A percentile compares a stretch with the other conserved stretches of the same genome.
Conservation (phyloP, 2,797 vertebrate genomes). For the Orientallactaga sibirica region DNA sequence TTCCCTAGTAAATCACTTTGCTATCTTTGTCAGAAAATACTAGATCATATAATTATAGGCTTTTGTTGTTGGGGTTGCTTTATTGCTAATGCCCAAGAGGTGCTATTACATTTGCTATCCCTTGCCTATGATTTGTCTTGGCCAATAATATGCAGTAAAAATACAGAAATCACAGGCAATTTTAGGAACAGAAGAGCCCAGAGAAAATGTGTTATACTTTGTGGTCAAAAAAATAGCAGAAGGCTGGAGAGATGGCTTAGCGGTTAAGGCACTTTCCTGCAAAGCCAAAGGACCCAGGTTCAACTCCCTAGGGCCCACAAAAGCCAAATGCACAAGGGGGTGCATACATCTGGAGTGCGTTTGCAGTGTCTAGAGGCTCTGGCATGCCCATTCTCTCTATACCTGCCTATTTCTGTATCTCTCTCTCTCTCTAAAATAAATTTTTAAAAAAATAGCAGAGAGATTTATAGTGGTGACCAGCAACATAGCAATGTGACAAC, state of each 20-base stretch:
- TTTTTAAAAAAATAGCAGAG: too few relatives aligned
- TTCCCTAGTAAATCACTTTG: not conserved
- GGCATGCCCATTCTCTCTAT: too few relatives aligned
- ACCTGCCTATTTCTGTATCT: too few relatives aligned
- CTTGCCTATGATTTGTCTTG: not conserved
- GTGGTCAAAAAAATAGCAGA: not conserved
- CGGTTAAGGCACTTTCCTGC: too few relatives aligned
- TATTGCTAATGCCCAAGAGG: not conserved
- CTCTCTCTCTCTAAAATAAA: too few relatives aligned
- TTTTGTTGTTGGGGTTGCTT: not conserved
- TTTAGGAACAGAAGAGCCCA: not conserved
- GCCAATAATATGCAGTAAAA: not conserved
- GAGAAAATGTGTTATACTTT: not conserved
- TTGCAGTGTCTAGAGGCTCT: too few relatives aligned
- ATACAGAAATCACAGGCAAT: not conserved
- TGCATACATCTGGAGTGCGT: too few relatives aligned
- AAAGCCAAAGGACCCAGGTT: too few relatives aligned
- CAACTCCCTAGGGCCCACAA: too few relatives aligned
- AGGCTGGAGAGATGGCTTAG: too few relatives aligned
- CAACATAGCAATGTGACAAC: not conserved
- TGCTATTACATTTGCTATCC: too few relatives aligned
- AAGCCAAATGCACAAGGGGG: too few relatives aligned
- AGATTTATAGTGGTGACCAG: not conserved
- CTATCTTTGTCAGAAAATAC: not conserved
- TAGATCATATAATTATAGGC: not conserved